These are phyloP conservation scores for Manis crassicaudata DNA, from an alignment of 2,797 vertebrate genomes.

Conservation along the genomic window DNA sequence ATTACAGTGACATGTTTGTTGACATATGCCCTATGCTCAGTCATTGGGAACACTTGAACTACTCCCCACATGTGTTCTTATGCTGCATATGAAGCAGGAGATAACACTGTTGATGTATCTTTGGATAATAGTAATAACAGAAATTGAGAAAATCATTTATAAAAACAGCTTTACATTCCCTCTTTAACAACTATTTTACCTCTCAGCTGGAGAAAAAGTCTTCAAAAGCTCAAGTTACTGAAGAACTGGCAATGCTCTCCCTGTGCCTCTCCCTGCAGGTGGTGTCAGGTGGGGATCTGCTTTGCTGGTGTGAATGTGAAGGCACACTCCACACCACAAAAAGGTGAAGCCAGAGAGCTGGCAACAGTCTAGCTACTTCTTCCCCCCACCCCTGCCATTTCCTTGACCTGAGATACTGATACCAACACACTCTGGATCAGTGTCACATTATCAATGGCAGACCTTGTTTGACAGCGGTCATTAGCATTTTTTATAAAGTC, in stretches of 20 bases:
- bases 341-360: background rate
- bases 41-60: background rate
- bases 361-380: background rate
- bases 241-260: background rate
- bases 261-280: background rate
- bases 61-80: background rate
- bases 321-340: background rate
- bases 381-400: background rate
- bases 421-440: constrained; percentile 11
- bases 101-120: background rate
- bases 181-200: background rate
- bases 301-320: background rate
- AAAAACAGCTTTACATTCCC: background rate
- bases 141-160: background rate
- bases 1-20: too few species aligned
- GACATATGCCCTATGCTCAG: background rate
- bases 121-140: background rate
- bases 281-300: background rate
- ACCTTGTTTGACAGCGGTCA: background rate
- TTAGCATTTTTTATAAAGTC: constrained; percentile 46
- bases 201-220: background rate
- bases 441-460: background rate
- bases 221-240: background rate
- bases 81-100: background rate
- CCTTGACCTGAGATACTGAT: background rate